Conservation (phyloP, 2,113 vertebrate species). For the Pomatorhinus ruficollis region DNA sequence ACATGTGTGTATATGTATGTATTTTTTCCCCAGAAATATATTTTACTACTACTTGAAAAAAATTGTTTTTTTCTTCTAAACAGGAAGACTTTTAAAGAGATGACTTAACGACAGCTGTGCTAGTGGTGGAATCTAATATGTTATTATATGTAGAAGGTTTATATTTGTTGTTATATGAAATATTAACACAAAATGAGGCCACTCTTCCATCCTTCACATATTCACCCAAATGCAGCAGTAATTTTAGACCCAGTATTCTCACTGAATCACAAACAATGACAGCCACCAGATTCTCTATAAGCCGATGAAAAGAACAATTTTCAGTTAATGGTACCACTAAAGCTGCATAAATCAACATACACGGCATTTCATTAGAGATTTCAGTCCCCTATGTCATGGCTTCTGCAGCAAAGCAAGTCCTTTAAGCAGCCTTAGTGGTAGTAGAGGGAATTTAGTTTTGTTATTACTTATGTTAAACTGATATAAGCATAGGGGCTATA, state of each 20-base stretch:
- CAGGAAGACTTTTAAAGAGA: not conserved
- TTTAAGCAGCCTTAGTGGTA: slow-evolving; percentile 44
- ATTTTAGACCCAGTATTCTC: not conserved
- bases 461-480: slow-evolving; percentile 53
- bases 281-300: slow-evolving; percentile 34
- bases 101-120: not conserved
- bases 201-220: not conserved
- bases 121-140: slow-evolving; percentile 12
- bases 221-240: not conserved
- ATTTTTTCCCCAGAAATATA: not conserved
- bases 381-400: not conserved
- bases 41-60: slow-evolving; percentile 58
- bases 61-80: not conserved
- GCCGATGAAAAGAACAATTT: slow-evolving; percentile 53
- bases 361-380: slow-evolving; percentile 45
- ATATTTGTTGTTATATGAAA: slow-evolving; percentile 28
- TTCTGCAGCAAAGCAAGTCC: slow-evolving; percentile 40
- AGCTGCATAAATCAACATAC: slow-evolving; percentile 46
- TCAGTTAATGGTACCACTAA: slow-evolving; percentile 55
- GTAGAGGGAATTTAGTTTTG: slow-evolving; percentile 40
- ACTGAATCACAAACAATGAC: slow-evolving; percentile 37
- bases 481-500: not conserved
- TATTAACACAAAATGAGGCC: slow-evolving; percentile 12
- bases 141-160: not conserved
- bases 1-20: not conserved